Conservation (phyloP, 2,113 vertebrate species). For the Tragelaphus scriptus region DNA sequence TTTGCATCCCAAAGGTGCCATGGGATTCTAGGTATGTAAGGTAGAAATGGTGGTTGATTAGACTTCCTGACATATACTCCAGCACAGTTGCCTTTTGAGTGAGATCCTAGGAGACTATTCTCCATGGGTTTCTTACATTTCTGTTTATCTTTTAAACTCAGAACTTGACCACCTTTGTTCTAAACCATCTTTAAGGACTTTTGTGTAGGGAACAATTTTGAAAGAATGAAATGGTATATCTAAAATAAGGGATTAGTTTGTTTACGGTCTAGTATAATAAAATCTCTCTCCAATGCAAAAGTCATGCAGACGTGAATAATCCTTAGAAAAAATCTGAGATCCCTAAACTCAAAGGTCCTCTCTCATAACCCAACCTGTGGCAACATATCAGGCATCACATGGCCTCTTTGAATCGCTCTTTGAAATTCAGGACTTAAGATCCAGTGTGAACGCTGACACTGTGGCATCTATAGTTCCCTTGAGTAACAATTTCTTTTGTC, state of each 20-base stretch:
- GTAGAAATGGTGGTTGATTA: not conserved
- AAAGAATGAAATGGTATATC: not conserved
- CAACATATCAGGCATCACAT: not conserved
- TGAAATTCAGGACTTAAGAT: not conserved
- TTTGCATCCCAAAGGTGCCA: not conserved
- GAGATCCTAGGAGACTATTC: not conserved
- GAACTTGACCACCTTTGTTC: not conserved
- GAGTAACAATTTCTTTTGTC: not conserved
- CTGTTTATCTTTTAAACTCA: not conserved
- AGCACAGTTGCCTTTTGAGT: not conserved
- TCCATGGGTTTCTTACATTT: not conserved
- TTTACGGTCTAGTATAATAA: not conserved
- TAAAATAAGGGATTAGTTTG: not conserved
- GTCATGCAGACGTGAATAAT: not conserved
- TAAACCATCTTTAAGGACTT: not conserved
- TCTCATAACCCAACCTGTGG: not conserved
- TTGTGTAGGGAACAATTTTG: not conserved
- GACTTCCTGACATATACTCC: not conserved
- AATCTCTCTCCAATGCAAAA: not conserved
- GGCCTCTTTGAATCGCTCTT: not conserved
- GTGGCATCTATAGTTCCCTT: not conserved
- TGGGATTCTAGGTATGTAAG: not conserved
- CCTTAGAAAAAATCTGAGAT: not conserved
- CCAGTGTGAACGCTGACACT: not conserved
- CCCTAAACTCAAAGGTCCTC: not conserved